Conservation (phyloP, 2,113 vertebrate species). For the Gyps fulvus region DNA sequence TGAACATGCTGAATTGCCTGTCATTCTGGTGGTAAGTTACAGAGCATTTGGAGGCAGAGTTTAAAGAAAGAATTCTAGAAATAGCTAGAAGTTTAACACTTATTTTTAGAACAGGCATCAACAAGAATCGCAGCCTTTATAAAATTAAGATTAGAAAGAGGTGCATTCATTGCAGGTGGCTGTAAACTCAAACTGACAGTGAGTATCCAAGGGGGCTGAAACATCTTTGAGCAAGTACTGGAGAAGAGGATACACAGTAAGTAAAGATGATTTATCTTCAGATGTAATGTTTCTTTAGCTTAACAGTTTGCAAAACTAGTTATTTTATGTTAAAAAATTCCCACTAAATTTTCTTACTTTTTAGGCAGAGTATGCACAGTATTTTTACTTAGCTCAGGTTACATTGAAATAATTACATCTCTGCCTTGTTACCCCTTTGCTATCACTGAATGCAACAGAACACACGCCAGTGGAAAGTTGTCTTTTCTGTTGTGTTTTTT, state of each 20-base stretch:
- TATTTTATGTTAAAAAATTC: not conserved
- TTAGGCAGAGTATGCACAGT: not conserved
- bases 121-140: not conserved
- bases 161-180: not conserved
- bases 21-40: not conserved
- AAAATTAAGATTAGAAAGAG: not conserved
- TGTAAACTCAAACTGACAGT: not conserved
- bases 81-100: not conserved
- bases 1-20: fast-evolving
- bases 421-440: not conserved
- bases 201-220: not conserved
- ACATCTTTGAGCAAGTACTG: not conserved
- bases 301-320: not conserved
- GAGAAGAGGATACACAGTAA: not conserved
- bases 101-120: not conserved
- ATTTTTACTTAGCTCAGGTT: not conserved
- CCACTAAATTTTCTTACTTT: not conserved
- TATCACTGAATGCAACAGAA: not conserved
- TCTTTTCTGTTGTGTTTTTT: not conserved
- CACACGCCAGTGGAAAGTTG: not conserved
- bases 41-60: not conserved
- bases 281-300: not conserved
- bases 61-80: not conserved
- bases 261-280: not conserved
- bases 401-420: not conserved